Conservation (phyloP, 2,888 invertebrate species). For the Eulithis prunata region DNA sequence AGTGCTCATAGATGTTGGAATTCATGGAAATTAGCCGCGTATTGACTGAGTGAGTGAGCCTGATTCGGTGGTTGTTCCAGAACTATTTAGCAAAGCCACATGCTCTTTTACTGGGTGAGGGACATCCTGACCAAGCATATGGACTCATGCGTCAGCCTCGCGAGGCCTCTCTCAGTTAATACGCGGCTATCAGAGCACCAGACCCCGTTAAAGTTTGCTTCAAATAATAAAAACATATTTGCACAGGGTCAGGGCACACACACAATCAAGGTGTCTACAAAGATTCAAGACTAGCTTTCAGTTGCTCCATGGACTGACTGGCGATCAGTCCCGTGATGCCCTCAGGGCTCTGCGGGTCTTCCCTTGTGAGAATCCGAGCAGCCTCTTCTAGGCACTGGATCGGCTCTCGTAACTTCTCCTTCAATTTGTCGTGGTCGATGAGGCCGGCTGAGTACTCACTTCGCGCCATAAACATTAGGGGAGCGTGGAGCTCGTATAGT, state of each 20-base stretch:
- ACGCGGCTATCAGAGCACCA: no score
- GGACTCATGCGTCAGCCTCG: no score
- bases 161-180: no score
- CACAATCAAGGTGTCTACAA: conserved; percentile 46
- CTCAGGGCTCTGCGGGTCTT: conserved; percentile 87
- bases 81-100: no score
- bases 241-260: not conserved
- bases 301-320: conserved; percentile 75
- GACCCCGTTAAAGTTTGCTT: not conserved
- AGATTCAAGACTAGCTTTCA: conserved; percentile 68
- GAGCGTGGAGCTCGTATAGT: conserved; percentile 92
- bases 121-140: no score
- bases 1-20: no score
- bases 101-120: no score
- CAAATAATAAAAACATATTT: no score
- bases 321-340: conserved; percentile 86
- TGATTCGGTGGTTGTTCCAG: no score
- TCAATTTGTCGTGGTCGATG: conserved; percentile 85
- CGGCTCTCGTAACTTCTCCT: conserved; percentile 86
- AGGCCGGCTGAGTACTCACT: conserved; percentile 85
- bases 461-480: conserved; percentile 88
- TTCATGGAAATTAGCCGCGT: no score
- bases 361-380: conserved; percentile 86
- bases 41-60: no score
- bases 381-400: conserved; percentile 86